Base-by-base conservation (phyloP, 1,140 invertebrate species). In the Contarinia nasturtii region DNA sequence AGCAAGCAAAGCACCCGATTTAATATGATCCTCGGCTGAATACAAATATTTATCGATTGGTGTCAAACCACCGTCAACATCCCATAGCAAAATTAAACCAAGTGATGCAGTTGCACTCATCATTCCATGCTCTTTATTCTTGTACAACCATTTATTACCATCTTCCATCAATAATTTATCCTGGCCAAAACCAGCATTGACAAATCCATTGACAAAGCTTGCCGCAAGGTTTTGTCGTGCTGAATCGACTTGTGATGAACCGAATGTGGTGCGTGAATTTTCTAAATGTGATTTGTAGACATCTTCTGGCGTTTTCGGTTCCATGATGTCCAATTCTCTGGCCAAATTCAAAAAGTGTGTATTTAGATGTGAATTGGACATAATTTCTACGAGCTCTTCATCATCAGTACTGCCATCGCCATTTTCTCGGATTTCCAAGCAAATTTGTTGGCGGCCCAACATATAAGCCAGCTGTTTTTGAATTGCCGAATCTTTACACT, bases 91-190 rank as follows among this genome's bases (percentile, higher is more conserved):
- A 50, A 78, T 74, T 45, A 98, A 72, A 42, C 96, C 96, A 2
- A 98, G 68, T 0, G 93, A 96, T 1, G 95, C 96, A 2, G 93
- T 95, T 2, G 96, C 93, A 66, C 90, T 95, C 4, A 99, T 65
- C 91, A 98, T 97, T 41, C 86, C 94, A 66, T 97, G 92, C 63
- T 99, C 95, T 68, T 98, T 98, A 64, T 98, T 98, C 61, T 98
- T 98, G 59, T 95, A 95, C 54, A 99, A 73, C 94, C 94, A 99
- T 58, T 95, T 96, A 56, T 92, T 94, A 2, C 91, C 91, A 66
- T 97, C 92, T 56, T 97, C 93, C 51, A 90, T 86, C 10, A 96
- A 75, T 1, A 98, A 71, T 65, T 98, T 98, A 60, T 99, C 96
- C 27, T 90, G 79, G 1, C 95, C 93, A 68, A 99, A 99, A 1